phyloP scores from a whole-genome alignment of 2,797 vertebrate species.

The Austrolebias charrua region DNA sequence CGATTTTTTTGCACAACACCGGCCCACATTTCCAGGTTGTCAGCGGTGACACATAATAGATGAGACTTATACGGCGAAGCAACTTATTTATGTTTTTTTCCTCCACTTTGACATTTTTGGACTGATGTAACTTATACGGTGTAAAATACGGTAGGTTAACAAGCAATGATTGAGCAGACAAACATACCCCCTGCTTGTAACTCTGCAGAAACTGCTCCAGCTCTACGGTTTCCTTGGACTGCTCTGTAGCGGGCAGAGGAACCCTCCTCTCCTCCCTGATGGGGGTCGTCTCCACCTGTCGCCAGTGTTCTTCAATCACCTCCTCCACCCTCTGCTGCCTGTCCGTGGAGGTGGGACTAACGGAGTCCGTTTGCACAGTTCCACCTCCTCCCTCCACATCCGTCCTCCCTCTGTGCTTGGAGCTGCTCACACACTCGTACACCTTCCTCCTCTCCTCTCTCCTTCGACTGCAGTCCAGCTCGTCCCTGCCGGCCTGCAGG shows the following conservation, averaged over 20 bases:
- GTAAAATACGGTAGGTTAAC: too few relatives aligned
- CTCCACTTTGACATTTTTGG: too few relatives aligned
- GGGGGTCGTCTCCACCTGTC: constrained; percentile 84
- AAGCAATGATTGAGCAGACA: too few relatives aligned
- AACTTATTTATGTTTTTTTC: too few relatives aligned
- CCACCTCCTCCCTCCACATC: constrained; percentile 57
- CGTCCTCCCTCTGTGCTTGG: constrained; percentile 59
- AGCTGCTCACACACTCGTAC: constrained; percentile 71
- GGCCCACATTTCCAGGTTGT: too few relatives aligned
- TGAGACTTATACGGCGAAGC: too few relatives aligned
- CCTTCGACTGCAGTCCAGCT: constrained; percentile 74
- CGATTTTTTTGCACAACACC: too few relatives aligned
- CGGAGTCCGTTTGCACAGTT: constrained; percentile 6
- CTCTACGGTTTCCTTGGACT: constrained; percentile 67
- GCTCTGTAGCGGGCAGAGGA: constrained; percentile 64
- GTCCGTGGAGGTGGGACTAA: constrained; percentile 46
- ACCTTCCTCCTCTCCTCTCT: constrained; percentile 80
- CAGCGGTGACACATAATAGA: too few relatives aligned
- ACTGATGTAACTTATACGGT: too few relatives aligned
- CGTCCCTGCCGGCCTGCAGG: constrained; percentile 68
- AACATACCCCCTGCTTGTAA: constrained; percentile 81
- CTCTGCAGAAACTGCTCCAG: constrained; percentile 79
- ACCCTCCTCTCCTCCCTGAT: constrained; percentile 81
- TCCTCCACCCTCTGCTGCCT: constrained; percentile 81
- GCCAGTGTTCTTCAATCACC: constrained; percentile 84